Evolutionary conservation across 2,797 vertebrate species (phyloP), one percentile per base, ranked within the genome.

Genomic region (Vultur gryphus): DNA sequence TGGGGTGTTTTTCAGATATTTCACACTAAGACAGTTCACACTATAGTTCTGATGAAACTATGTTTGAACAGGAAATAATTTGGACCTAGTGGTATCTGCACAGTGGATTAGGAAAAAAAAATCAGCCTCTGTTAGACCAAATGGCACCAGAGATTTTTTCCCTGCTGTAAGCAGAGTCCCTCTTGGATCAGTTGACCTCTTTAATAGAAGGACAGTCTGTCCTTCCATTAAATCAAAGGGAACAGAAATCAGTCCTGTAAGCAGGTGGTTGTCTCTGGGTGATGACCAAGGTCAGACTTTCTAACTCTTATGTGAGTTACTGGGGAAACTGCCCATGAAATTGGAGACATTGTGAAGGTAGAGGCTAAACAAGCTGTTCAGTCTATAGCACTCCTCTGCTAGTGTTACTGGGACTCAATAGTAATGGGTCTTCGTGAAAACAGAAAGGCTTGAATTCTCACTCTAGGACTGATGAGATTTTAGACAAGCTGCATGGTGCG

Each of bases 141-240:
- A 88, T 71, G 1, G 0, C 39, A 31, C 48, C 65, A 71, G 72
- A 86, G 51, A 26, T 81, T 84, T 41, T 61, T 86, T 90, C 41
- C 33, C n/a, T 67, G 19, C 52, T 62, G 18, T 93, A 85, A 75
- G 41, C 43, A 87, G 51, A 65, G 48, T 69, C 28, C 55, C 39
- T 89, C 48, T 81, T 75, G 80, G 75, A 91, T 82, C 44, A 76
- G 29, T 51, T 75, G 88, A 90, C 69, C 69, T 90, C 44, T 90
- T 86, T 81, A 77, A 87, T 43, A 57, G 78, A 81, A 91, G 64
- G n/a, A 81, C 55, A 73, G 43, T 54, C 59, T 86, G 79, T 92
- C 83, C 59, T 91, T 87, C 73, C 78, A 75, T 73, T 94, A 95
- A 94, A 91, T 93, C 49, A 90, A 91, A 95, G 20, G 17, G n/a